Conservation (phyloP, 1,140 invertebrate genomes). For the Spodoptera frugiperda region DNA sequence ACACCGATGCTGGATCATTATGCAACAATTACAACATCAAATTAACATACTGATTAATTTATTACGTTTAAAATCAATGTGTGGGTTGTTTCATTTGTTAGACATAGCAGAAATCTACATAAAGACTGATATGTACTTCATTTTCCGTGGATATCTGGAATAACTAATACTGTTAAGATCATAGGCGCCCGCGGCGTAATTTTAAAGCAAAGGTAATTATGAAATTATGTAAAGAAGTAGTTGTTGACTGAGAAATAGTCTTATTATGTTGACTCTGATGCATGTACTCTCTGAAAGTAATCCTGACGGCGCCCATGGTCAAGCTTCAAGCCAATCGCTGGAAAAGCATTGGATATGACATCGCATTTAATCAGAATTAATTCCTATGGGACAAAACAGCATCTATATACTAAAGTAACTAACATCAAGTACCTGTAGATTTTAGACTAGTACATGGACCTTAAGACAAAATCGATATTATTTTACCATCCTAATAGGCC, state of each 20-base stretch:
- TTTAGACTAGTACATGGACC: slow-evolving; percentile 70
- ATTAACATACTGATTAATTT: slow-evolving; percentile 14
- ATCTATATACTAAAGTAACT: slow-evolving; percentile 66
- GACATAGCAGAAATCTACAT: slow-evolving; percentile 37
- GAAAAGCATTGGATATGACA: slow-evolving; percentile 51
- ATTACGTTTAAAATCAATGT: slow-evolving; percentile 2
- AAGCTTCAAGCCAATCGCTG: slow-evolving; percentile 22
- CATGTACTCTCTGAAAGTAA: too few relatives aligned
- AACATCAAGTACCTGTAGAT: slow-evolving; percentile 74
- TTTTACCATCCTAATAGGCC: slow-evolving; percentile 73
- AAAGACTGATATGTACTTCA: slow-evolving; percentile 70
- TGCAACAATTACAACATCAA: slow-evolving; percentile 42
- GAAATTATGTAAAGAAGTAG: too few relatives aligned
- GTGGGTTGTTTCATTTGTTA: slow-evolving; percentile 1
- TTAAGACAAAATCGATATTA: slow-evolving; percentile 65
- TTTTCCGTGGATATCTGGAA: slow-evolving; percentile 45
- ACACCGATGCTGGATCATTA: slow-evolving; percentile 37
- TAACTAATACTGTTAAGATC: background rate
- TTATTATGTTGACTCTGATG: too few relatives aligned
- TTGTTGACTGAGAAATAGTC: too few relatives aligned
- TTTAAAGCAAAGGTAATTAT: background rate
- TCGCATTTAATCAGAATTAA: slow-evolving; percentile 51
- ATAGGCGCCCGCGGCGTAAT: too few relatives aligned
- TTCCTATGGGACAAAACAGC: slow-evolving; percentile 57
- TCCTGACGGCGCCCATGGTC: too few relatives aligned